Base-by-base conservation (phyloP, 2,888 invertebrate genomes). In the Tiliacea citrago region DNA sequence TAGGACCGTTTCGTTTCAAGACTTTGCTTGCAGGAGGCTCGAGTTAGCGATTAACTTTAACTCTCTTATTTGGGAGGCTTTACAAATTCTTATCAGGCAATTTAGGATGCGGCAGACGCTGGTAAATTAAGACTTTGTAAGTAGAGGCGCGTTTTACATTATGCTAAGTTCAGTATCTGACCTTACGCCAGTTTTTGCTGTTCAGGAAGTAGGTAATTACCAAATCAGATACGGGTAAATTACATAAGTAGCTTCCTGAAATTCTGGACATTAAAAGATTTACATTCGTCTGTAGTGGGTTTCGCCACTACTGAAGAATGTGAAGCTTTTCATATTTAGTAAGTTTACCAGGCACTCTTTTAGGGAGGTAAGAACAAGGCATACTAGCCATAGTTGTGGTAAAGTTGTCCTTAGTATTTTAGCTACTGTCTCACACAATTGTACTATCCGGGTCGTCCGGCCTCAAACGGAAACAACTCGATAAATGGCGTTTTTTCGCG, bases 51-150 rank as follows among this genome's bases (percentile, higher is more conserved):
- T 88, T 88, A 84, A 86, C 83, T 85, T 74, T 75, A 82, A 85
- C 85, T 86, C 79, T 84, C 77, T 77, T 84, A 86, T 88, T 86
- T 84, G 67, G 75, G 69, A 82, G 73, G 75, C 82, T 86, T 85
- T 79, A 82, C 84, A 86, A 86, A 86, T 86, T 87, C 86, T 85
- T 86, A 86, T 88, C 84, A 83, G 77, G 69, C 80, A 86, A 83
- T 85, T 85, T 85, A 85, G 77, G 84, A 85, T 74, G 82, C 79
- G 82, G 70, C 81, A 85, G 76, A 83, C 81, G 79, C 81, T 75
- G 73, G 55, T 79, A 72, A 79, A 62, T 75, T 55, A 72, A 76
- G 62, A 60, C 73, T 51, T 62, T 57, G 65, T 75, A 75, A 67
- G 68, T 68, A 66, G 42, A 68, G 16, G 42, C 29, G 24, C 42